Base-by-base conservation (phyloP, 2,888 invertebrate genomes). In the Trichopria drosophilae region DNA sequence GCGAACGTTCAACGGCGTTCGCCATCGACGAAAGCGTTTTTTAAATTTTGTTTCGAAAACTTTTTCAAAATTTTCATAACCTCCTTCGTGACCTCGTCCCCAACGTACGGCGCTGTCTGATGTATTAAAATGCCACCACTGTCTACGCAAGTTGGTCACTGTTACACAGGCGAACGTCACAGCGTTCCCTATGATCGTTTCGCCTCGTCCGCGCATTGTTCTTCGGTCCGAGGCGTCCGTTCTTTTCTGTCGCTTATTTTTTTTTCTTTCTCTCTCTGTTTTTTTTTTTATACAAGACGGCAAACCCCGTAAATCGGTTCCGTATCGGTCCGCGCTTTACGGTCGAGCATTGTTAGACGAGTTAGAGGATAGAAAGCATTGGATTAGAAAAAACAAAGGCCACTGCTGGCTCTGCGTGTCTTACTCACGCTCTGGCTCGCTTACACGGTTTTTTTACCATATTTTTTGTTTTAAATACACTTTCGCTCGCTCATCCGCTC, bases 71-170 rank as follows among this genome's bases (percentile, higher is more conserved):
- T n/a, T n/a, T n/a, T n/a, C n/a, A n/a, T n/a, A n/a, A n/a, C 39
- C 22, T 51, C 35, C 23, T 51, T 47, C 44, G 29, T 35, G 12
- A 29, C 28, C 18, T 36, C 31, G 16, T 20, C 18, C 28, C 37
- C n/a, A n/a, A n/a, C n/a, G 37, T 40, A 43, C 44, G 44, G 48
- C 63, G 70, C 68, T 67, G 71, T 73, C 70, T 65, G 68, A 70
- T 68, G 65, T 67, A 67, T 66, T 71, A 69, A 72, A 71, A 72
- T 69, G 67, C 66, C 67, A 68, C 68, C 68, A 69, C 64, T 70
- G 63, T 65, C 60, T 65, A 62, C 59, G 64, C 58, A 59, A 62
- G 58, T 66, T 63, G 65, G 63, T 66, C 64, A 62, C 57, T 59
- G 60, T 61, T 60, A 58, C 45, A 51, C 34, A 40, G 39, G 46